Evolutionary conservation across 1,140 invertebrate species (phyloP).

Genomic region (Ceratina japonica): DNA sequence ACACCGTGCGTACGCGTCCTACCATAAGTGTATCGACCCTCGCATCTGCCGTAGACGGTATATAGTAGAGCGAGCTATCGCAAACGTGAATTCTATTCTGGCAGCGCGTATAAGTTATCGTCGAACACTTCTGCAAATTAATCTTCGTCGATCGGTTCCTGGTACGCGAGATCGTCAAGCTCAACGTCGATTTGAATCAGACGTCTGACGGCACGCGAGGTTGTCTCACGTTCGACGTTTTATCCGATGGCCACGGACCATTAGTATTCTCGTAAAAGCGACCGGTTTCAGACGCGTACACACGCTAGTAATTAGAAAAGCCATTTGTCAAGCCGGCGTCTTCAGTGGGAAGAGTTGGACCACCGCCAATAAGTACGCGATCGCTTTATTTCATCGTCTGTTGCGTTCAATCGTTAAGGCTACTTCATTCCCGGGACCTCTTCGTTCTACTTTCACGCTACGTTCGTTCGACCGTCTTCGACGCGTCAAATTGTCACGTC

Average conservation of each 20-base stretch:
- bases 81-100: conserved; percentile 19
- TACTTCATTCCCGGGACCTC: background rate
- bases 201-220: no score
- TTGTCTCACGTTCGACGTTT: background rate
- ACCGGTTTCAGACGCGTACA: background rate
- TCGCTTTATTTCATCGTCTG: conserved; percentile 23
- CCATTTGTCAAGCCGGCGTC: background rate
- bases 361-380: conserved; percentile 1
- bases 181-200: no score
- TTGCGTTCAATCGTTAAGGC: background rate
- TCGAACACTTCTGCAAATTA: no score
- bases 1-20: background rate
- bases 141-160: no score
- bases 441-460: conserved; percentile 28
- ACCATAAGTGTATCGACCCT: conserved; percentile 31
- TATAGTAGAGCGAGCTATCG: conserved; percentile 30
- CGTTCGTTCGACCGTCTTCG: conserved; percentile 6
- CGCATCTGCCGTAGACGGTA: conserved; percentile 24
- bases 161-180: no score
- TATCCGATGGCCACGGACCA: background rate
- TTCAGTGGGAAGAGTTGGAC: conserved; percentile 24
- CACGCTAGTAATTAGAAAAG: background rate
- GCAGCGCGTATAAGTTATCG: background rate
- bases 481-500: no score
- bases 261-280: conserved; percentile 11